Evolutionary conservation across 2,113 vertebrate species (phyloP), one percentile per base, ranked within the genome.

Genomic region (Megalops atlanticus): DNA sequence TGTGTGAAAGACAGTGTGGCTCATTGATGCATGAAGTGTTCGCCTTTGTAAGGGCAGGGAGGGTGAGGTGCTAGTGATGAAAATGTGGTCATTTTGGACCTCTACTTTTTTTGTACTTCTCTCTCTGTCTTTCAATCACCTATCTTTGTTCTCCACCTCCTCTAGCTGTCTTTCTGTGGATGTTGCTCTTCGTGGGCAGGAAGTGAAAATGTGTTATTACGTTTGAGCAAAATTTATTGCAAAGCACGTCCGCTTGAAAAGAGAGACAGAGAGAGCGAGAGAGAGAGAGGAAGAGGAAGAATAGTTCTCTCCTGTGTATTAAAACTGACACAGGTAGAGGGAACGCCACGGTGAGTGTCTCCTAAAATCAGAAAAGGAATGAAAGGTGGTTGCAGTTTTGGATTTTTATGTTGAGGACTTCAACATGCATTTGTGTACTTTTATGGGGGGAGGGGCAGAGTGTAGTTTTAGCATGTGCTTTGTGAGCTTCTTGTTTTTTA

Each of bases 201-300:
- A 80, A 80, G 78, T 80, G 78, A 52, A 80, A 5, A 21, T 21
- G 36, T 78, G 35, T 45, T 10, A 31, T 80, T 72, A 47, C 33
- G 14, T 73, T 52, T 72, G 41, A 52, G 35, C 78, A 40, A 80
- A 45, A 73, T 73, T 73, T 80, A 45, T 58, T n/a, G 78, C 45
- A 52, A 80, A 35, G 35, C 70, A 47, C 45, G 36, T 52, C 69
- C 35, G 33, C 69, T 80, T 31, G 18, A 16, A 18, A 24, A 2
- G 38, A 14, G 18, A 45, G 77, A 27, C 31, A 35, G 64, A 70
- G 41, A 16, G 0, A 77, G 35, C 33, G 0, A 41, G 38, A 47
- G 33, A 54, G n/a, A n/a, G n/a, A 12, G 33, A n/a, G 52, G 36
- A 49, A 49, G 68, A 72, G 21, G 33, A 58, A 58, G 52, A 58